Base-by-base conservation (phyloP, 2,888 invertebrate species). In the Slavum lentiscoides region DNA sequence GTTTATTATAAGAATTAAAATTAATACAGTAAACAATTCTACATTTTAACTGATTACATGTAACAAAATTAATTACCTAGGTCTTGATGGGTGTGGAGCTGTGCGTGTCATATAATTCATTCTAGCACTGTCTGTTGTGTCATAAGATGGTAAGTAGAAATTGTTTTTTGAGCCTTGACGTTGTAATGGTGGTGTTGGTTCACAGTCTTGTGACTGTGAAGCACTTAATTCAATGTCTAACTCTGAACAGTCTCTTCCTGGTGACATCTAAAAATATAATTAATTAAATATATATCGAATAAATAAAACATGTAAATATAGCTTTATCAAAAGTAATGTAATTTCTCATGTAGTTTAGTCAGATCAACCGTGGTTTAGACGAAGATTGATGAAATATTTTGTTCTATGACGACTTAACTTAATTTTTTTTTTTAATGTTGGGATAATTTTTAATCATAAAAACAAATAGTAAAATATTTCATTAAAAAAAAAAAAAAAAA, bases 171-270 rank as follows among this genome's bases (percentile, higher is more conserved):
- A 95, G 85, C 94, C 94, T 85, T 93, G 92, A 84, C 95, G 90
- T 87, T 94, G 94, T 84, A 94, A 87, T 17, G 92, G 91, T 70
- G 95, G 96, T 84, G 96, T 95, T 13, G 96, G 95, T 87, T 96
- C 95, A 88, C 95, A 96, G 89, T 96, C 96, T 85, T 94, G 93
- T 74, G 94, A 94, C 88, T 95, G 95, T 73, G 94, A 94, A 72
- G 94, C 95, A 53, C 92, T 93, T n/a, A 94, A 94, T 84, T 94
- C 95, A 90, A 92, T 90, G 85, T 95, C 95, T 84, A 94, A 91
- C 86, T 95, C 95, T 62, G 91, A 91, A 75, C 85, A 92, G 85
- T 93, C 93, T 82, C 94, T 90, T 23, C 94, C 94, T 64, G 94
- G 94, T 15, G 94, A 94, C 85, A 94, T 89, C 94, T 94, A 84